These are phyloP conservation scores for Elephas maximus DNA, from an alignment of 2,113 vertebrate species.

Conservation along the genomic window DNA sequence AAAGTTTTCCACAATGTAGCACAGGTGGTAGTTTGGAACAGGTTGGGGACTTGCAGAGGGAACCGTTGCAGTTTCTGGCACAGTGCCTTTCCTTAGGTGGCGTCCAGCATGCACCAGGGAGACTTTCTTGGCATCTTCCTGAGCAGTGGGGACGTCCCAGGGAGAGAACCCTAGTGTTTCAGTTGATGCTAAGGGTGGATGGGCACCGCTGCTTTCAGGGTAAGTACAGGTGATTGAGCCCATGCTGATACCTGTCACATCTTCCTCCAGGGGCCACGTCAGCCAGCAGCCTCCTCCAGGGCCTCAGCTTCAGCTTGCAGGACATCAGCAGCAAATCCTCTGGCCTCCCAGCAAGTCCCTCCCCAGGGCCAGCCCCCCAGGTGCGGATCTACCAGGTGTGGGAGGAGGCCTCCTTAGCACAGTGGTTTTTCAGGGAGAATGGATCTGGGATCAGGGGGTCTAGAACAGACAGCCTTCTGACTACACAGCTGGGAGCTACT, in stretches of 20 bases:
- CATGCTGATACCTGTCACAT: background rate
- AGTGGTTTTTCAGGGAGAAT: conserved; percentile 7
- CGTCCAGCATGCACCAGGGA: fast-evolving
- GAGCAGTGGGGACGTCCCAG: background rate
- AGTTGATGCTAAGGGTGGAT: background rate
- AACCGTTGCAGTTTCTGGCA: background rate
- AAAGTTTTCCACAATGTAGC: background rate
- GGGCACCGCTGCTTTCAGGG: background rate
- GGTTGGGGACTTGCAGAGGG: background rate
- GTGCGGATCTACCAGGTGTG: conserved; percentile 76
- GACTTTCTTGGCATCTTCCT: background rate
- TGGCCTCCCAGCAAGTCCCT: conserved; percentile 88
- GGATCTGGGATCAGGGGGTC: background rate
- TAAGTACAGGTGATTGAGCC: background rate
- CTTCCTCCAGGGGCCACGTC: conserved; percentile 91
- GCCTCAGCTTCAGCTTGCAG: conserved; percentile 98
- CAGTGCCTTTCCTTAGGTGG: background rate
- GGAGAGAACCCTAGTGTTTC: background rate
- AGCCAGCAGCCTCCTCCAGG: conserved; percentile 98
- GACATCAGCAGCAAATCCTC: conserved; percentile 95
- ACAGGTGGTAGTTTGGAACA: background rate
- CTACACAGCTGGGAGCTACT: background rate
- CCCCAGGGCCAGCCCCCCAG: conserved; percentile 85
- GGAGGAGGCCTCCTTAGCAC: background rate
- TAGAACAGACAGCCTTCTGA: background rate